A percentile compares a stretch with the other conserved stretches of the same genome.
These are phyloP conservation scores for Ectemnius lituratus DNA, from an alignment of 2,888 invertebrate genomes.

Conservation along the genomic window DNA sequence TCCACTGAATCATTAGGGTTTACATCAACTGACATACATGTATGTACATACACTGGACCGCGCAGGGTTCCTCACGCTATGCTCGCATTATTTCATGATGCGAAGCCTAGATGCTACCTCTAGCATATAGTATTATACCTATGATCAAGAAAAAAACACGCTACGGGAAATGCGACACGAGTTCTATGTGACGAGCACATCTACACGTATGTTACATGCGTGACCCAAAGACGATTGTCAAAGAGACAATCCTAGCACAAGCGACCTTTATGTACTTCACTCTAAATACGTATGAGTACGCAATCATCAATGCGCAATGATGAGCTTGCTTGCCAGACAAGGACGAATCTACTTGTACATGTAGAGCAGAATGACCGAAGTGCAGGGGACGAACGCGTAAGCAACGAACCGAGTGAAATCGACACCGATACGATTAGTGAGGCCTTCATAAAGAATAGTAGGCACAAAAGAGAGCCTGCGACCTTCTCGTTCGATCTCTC, in stretches of 20 bases:
- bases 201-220: too few species aligned
- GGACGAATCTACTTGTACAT: constrained; percentile 62
- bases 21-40: too few species aligned
- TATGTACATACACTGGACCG: too few species aligned
- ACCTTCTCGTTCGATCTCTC: constrained; percentile 46
- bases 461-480: constrained; percentile 68
- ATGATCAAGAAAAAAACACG: constrained; percentile 15
- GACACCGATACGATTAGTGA: constrained; percentile 63
- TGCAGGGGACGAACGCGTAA: constrained; percentile 70
- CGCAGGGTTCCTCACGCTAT: too few species aligned
- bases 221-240: constrained; percentile 51
- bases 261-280: constrained; percentile 54
- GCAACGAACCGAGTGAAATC: constrained; percentile 67
- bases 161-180: constrained; percentile 14
- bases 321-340: background rate
- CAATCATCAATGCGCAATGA: background rate
- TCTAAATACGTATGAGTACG: constrained; percentile 39
- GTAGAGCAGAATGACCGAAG: constrained; percentile 69
- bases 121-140: too few species aligned
- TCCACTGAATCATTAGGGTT: too few species aligned
- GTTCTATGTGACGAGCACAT: constrained; percentile 30
- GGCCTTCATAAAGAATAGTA: constrained; percentile 64
- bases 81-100: too few species aligned
- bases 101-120: too few species aligned
- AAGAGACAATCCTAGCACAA: constrained; percentile 49